A percentile compares a stretch with the other conserved stretches of the same genome.
These are phyloP conservation scores for Mythimna lalbum DNA, from an alignment of 2,888 invertebrate species.

Conservation along the genomic window DNA sequence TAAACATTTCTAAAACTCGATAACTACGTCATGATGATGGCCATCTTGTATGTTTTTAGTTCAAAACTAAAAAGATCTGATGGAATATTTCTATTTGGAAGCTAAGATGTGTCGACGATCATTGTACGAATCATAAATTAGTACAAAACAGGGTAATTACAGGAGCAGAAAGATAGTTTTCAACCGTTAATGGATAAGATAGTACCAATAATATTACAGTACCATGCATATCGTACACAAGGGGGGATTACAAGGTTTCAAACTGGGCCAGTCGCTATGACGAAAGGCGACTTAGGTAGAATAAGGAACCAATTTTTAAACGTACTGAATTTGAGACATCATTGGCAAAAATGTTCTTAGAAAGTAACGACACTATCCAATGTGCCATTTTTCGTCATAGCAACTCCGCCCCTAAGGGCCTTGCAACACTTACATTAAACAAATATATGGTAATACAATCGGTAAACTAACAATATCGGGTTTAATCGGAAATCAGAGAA, in stretches of 20 bases:
- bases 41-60: neutral
- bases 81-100: neutral
- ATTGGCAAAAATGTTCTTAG: neutral
- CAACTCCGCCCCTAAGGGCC: slow-evolving; percentile 36
- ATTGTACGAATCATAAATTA: slow-evolving; percentile 16
- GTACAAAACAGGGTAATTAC: slow-evolving; percentile 44
- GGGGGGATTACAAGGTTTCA: slow-evolving; percentile 45
- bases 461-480: slow-evolving; percentile 58
- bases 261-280: slow-evolving; percentile 28
- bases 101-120: slow-evolving; percentile 4
- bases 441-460: slow-evolving; percentile 70
- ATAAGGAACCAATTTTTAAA: neutral
- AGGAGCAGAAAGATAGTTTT: slow-evolving; percentile 39
- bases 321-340: neutral
- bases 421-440: slow-evolving; percentile 86
- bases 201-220: slow-evolving; percentile 46
- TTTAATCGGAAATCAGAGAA: slow-evolving; percentile 81
- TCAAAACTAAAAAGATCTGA: neutral
- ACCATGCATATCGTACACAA: slow-evolving; percentile 57
- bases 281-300: slow-evolving; percentile 21
- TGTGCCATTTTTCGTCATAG: slow-evolving; percentile 21
- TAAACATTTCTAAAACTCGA: neutral
- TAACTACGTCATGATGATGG: neutral
- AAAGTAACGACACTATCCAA: slow-evolving; percentile 7
- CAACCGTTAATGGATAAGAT: slow-evolving; percentile 52